Base-by-base conservation (phyloP, 2,888 invertebrate species). In the Rhamnusium bicolor region DNA sequence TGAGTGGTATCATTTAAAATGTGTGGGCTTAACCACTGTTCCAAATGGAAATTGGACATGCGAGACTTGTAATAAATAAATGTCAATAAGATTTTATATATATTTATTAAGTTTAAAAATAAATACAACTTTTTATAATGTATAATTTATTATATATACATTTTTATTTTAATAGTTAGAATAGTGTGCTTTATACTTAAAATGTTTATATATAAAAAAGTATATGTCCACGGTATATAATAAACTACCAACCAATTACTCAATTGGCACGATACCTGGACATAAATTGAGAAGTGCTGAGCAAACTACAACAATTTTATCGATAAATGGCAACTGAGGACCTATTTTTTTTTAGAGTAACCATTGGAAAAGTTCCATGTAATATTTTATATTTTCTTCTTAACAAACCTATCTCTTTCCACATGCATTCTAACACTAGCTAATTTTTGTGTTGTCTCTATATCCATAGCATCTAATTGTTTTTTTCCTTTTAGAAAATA, bases 401-500 rank as follows among this genome's bases (percentile, higher is more conserved):
- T 10, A 69, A n/a, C 1, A 58, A 3, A 19, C 69, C 69, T n/a
- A 69, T 69, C 29, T 51, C 19, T 12, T 51, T 68, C 60, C 16
- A 69, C 51, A 60, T 69, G 60, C 10, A 69, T 69, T 18, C 69
- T 69, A 6, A 69, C 58, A 69, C 16, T 27, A n/a, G 69, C 60
- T 8, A 60, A 21, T 3, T 69, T 60, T 1, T 60, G 49, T 14
- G 69, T 69, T 3, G 49, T 49, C 19, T 69, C 60, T 69, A 58
- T 19, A 18, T 69, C 69, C 12, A 1, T 10, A 10, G 67, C 49
- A 1, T 6, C 7, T 18, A 69, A 27, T 58, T 69, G 69, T 60
- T 49, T 69, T 61, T 69, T 70, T 5, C 60, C 51, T 67, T 66
- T 73, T 12, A 62, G 18, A 24, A 73, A 73, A 21, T 60, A 61